phyloP scores from a whole-genome alignment of 1,140 invertebrate species.

The Drosophila ogumai region DNA sequence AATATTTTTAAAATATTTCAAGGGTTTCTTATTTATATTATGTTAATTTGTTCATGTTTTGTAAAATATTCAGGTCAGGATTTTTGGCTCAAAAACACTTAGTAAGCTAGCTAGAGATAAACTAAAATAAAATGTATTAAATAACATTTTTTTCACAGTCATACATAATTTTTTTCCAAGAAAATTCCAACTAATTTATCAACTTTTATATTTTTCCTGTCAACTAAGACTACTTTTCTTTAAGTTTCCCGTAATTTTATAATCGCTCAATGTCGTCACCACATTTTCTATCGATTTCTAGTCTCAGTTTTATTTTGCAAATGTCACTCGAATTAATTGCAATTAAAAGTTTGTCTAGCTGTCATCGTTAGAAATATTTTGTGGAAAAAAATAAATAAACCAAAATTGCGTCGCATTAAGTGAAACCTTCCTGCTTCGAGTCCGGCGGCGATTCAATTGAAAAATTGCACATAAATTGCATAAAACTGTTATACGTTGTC shows the following conservation, averaged over 20 bases:
- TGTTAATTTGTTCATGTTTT: background rate
- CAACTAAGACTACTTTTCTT: background rate
- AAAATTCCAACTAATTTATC: background rate
- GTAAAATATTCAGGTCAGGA: background rate
- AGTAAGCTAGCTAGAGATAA: no score
- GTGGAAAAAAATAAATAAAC: constrained; percentile 2
- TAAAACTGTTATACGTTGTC: constrained; percentile 55
- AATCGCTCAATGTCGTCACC: constrained; percentile 32
- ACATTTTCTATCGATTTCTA: constrained; percentile 27
- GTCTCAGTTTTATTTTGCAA: constrained; percentile 37
- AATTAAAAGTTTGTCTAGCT: constrained; percentile 56
- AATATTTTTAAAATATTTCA: background rate
- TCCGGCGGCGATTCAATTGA: constrained; percentile 61
- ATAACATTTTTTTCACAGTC: no score
- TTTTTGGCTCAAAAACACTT: no score
- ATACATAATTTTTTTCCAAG: background rate
- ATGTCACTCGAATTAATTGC: constrained; percentile 71
- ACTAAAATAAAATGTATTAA: no score
- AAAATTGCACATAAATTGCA: constrained; percentile 80
- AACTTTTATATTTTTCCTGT: background rate
- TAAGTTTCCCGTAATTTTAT: constrained; percentile 27
- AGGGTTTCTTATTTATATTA: background rate
- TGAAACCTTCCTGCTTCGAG: constrained; percentile 56
- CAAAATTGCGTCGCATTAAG: constrained; percentile 34
- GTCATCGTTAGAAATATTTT: constrained; percentile 23